phyloP scores from a whole-genome alignment of 2,888 invertebrate species.

The Acrobasis suavella region DNA sequence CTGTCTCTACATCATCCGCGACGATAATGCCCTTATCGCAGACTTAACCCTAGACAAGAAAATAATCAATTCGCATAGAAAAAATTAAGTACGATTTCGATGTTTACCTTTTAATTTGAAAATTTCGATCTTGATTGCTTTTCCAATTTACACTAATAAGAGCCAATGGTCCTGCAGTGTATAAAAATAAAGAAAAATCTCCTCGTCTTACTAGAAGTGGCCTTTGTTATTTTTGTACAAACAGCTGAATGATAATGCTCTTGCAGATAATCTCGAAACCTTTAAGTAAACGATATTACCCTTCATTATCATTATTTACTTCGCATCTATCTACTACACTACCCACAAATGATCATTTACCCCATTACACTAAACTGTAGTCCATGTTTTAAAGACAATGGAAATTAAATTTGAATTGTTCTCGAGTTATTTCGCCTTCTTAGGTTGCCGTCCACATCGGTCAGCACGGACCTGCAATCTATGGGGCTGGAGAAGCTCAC shows the following conservation, averaged over 20 bases:
- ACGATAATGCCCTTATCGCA: too few species aligned
- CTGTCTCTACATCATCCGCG: too few species aligned
- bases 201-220: too few species aligned
- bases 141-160: too few species aligned
- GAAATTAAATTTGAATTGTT: not conserved
- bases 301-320: conserved; percentile 11
- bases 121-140: too few species aligned
- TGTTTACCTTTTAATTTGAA: too few species aligned
- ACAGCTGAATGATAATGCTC: not conserved
- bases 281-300: not conserved
- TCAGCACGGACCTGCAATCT: conserved; percentile 1
- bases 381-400: not conserved
- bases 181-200: too few species aligned
- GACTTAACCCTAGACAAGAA: too few species aligned
- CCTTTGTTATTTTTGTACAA: not conserved
- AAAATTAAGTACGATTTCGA: too few species aligned
- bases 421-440: not conserved
- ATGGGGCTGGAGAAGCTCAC: not conserved
- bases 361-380: conserved; percentile 8
- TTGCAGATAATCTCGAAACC: not conserved
- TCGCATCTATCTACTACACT: conserved; percentile 1
- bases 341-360: conserved; percentile 13
- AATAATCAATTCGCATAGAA: too few species aligned
- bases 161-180: too few species aligned
- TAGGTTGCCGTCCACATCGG: not conserved